phyloP scores from a whole-genome alignment of 2,113 vertebrate species.

The Trinectes maculatus region DNA sequence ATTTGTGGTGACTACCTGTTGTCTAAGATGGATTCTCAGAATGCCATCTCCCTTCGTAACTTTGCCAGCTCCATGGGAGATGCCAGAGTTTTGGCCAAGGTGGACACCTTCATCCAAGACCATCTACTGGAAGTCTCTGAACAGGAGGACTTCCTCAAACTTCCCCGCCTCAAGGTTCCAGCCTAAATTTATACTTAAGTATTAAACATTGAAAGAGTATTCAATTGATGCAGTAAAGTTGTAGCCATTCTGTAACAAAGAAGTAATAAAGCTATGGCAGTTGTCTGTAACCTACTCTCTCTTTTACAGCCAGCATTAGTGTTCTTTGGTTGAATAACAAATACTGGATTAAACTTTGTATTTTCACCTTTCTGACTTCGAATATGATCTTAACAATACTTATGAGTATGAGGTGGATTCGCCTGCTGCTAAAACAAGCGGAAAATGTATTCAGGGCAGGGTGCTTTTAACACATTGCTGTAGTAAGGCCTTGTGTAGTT shows the following conservation, averaged over 20 bases:
- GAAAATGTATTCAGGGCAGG: constrained; percentile 24
- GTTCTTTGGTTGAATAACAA: constrained; percentile 7
- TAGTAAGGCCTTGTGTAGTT: neutral
- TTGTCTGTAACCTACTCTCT: neutral
- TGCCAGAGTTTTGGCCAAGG: constrained; percentile 87
- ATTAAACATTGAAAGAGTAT: neutral
- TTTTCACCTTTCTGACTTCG: constrained; percentile 30
- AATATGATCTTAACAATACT: constrained; percentile 11
- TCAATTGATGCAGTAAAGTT: neutral
- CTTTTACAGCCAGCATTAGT: neutral
- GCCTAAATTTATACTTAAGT: neutral
- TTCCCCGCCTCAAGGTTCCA: constrained; percentile 93
- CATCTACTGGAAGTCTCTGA: constrained; percentile 94
- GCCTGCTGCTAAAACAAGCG: constrained; percentile 1
- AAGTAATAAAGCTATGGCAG: neutral
- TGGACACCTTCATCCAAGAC: constrained; percentile 95
- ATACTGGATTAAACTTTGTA: constrained; percentile 21
- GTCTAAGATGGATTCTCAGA: constrained; percentile 92
- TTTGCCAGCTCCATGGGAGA: constrained; percentile 96
- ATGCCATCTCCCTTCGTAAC: constrained; percentile 94
- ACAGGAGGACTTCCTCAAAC: constrained; percentile 98
- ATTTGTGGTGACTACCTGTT: constrained; percentile 98
- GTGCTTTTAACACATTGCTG: constrained; percentile 9
- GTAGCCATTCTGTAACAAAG: fast-evolving
- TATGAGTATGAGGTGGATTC: constrained; percentile 1